Evolutionary conservation across 2,888 invertebrate species (phyloP).

Genomic region (Netelia virgata): DNA sequence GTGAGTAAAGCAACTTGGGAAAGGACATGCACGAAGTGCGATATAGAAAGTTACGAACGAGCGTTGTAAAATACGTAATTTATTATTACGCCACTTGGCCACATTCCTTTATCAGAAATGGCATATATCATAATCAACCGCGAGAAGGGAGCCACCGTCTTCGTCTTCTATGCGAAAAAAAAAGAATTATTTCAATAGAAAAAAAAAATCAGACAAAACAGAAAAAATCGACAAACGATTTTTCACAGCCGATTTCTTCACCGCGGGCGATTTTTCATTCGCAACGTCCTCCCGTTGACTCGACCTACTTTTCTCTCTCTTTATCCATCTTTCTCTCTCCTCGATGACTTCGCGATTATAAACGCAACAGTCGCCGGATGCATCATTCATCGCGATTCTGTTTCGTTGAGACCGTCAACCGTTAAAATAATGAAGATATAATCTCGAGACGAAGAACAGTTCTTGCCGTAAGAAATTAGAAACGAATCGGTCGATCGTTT

Average conservation of each 20-base stretch:
- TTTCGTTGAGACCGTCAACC: too few relatives aligned
- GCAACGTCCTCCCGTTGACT: background rate
- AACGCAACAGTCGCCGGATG: too few relatives aligned
- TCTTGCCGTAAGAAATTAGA: too few relatives aligned
- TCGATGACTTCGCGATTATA: too few relatives aligned
- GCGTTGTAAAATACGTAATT: slow-evolving; percentile 31
- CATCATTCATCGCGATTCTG: too few relatives aligned
- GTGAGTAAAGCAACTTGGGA: too few relatives aligned
- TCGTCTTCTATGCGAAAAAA: background rate
- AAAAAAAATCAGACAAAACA: background rate
- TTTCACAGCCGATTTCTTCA: too few relatives aligned
- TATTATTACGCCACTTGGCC: slow-evolving; percentile 24
- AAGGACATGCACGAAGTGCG: background rate
- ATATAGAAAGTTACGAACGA: slow-evolving; percentile 42
- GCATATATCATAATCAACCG: background rate
- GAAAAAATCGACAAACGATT: too few relatives aligned
- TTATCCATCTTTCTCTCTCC: too few relatives aligned
- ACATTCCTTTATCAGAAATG: slow-evolving; percentile 28
- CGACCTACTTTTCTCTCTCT: background rate
- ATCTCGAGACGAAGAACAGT: too few relatives aligned
- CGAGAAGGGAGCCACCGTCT: background rate
- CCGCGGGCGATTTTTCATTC: slow-evolving; percentile 2
- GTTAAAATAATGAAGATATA: too few relatives aligned
- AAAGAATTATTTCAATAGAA: background rate
- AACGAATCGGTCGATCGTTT: too few relatives aligned